Conservation (phyloP, 2,888 invertebrate species). For the Rutpela maculata region DNA sequence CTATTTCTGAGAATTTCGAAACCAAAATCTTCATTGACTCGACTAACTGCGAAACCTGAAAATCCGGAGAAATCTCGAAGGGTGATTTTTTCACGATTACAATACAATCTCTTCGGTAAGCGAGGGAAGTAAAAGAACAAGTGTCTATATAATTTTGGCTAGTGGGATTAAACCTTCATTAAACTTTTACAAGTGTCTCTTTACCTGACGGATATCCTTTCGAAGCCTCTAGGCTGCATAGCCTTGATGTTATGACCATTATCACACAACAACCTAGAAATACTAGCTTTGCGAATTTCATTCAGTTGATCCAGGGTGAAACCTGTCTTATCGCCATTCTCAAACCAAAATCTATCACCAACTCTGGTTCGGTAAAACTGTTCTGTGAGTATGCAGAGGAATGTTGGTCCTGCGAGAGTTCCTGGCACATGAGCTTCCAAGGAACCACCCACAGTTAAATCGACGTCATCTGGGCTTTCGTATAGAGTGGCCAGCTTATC, state of each 20-base stretch:
- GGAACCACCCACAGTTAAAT: constrained; percentile 89
- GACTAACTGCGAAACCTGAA: too few species aligned
- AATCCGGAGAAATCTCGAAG: too few species aligned
- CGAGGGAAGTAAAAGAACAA: too few species aligned
- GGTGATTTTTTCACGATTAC: too few species aligned
- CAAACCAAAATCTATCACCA: constrained; percentile 91
- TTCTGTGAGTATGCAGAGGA: constrained; percentile 88
- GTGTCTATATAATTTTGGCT: too few species aligned
- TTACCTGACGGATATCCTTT: constrained; percentile 78
- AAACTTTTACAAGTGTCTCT: too few species aligned
- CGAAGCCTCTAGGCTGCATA: constrained; percentile 82
- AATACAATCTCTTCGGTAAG: too few species aligned
- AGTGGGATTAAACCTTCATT: too few species aligned
- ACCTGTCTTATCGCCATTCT: constrained; percentile 78
- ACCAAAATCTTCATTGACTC: too few species aligned
- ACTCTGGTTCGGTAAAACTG: constrained; percentile 88
- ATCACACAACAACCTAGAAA: constrained; percentile 87
- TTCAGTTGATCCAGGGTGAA: constrained; percentile 84
- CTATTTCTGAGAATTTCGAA: too few species aligned
- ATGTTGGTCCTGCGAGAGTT: constrained; percentile 89
- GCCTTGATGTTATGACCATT: constrained; percentile 82
- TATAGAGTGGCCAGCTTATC: constrained; percentile 80
- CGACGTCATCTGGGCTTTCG: constrained; percentile 86
- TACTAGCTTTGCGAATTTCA: constrained; percentile 85
- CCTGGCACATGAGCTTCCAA: constrained; percentile 85